Conservation (phyloP, 2,113 vertebrate genomes). For the Antigone vipio region DNA sequence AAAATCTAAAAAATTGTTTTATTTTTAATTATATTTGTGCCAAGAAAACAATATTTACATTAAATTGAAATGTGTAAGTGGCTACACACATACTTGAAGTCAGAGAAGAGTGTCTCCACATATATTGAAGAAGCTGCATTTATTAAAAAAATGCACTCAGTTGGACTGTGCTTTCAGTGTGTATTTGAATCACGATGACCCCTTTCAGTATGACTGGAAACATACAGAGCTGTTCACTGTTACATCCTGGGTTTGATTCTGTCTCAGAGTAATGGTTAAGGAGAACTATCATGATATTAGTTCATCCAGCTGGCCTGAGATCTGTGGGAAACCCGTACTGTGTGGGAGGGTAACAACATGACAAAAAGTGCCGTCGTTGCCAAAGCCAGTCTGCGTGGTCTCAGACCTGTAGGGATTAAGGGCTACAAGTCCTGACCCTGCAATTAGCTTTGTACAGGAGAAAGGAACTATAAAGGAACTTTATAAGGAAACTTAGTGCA, state of each 20-base stretch:
- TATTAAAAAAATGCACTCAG: not conserved
- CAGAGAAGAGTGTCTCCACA: not conserved
- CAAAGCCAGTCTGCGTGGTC: not conserved
- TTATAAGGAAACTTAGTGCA: not conserved
- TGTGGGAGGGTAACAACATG: not conserved
- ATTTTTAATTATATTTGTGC: not conserved
- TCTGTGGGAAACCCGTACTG: not conserved
- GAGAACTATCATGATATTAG: not conserved
- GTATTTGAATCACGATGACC: not conserved
- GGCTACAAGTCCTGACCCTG: not conserved
- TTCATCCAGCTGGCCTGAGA: not conserved
- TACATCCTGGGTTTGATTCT: not conserved
- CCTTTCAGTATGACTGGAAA: not conserved
- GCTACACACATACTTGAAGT: not conserved
- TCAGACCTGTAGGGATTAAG: not conserved
- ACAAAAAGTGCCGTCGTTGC: not conserved
- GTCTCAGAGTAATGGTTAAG: not conserved
- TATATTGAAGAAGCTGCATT: not conserved
- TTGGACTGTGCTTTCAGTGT: not conserved
- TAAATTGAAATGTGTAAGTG: not conserved
- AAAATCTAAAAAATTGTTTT: not conserved
- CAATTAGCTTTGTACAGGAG: not conserved
- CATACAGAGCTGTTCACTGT: not conserved
- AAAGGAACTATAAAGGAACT: not conserved
- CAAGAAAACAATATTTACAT: not conserved